These are phyloP conservation scores for Nasua narica DNA, from an alignment of 2,797 vertebrate species.

Conservation along the genomic window DNA sequence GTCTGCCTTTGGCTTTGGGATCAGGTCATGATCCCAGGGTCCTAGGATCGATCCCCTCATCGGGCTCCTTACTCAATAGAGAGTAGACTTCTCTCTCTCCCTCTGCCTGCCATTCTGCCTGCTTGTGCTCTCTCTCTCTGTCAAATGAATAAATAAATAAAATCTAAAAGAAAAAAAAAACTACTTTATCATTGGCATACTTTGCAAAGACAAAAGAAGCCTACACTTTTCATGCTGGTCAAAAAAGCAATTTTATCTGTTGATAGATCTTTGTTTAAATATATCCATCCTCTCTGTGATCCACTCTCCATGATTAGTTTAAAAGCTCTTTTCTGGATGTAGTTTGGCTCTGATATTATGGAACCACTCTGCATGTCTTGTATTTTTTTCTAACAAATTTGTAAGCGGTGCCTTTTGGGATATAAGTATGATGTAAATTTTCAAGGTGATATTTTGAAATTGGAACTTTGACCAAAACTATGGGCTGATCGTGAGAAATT, in stretches of 20 bases:
- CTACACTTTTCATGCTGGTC: background rate
- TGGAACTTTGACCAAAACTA: background rate
- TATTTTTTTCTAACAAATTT: background rate
- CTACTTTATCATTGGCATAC: background rate
- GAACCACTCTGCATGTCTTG: background rate
- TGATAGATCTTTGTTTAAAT: background rate
- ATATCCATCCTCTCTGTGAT: background rate
- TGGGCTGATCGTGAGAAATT: background rate
- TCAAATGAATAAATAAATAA: too few relatives aligned
- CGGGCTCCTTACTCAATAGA: too few relatives aligned
- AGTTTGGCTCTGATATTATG: background rate
- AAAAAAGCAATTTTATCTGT: background rate
- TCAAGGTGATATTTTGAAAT: background rate
- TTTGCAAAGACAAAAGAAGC: background rate
- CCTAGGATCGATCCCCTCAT: too few relatives aligned
- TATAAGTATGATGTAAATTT: background rate
- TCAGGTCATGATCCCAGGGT: too few relatives aligned
- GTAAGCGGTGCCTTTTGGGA: background rate
- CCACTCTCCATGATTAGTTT: background rate
- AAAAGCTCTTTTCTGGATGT: background rate
- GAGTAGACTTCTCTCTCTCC: too few relatives aligned
- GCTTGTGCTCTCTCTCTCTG: too few relatives aligned
- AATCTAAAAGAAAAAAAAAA: too few relatives aligned
- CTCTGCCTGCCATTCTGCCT: too few relatives aligned
- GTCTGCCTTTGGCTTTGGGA: too few relatives aligned